Conservation (phyloP, 1,140 invertebrate species). For the Spodoptera frugiperda region DNA sequence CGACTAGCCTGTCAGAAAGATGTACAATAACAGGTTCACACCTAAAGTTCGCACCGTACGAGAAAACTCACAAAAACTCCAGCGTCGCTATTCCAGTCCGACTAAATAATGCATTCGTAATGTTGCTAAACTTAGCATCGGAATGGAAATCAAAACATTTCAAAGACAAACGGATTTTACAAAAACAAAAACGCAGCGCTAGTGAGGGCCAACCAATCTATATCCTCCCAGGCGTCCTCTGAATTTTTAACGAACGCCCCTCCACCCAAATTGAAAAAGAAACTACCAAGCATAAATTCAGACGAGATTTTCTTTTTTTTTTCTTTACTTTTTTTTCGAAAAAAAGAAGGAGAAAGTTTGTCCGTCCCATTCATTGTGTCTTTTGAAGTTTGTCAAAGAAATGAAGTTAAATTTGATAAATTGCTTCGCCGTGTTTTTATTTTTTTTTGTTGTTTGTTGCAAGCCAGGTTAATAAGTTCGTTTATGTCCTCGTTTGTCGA, state of each 20-base stretch:
- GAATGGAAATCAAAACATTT: slow-evolving; percentile 46
- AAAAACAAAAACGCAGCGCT: slow-evolving; percentile 13
- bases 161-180: slow-evolving; percentile 30
- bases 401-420: slow-evolving; percentile 47
- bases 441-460: slow-evolving; percentile 11
- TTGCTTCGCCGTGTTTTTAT: slow-evolving; percentile 18
- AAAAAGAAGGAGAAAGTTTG: slow-evolving; percentile 5
- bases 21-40: neutral
- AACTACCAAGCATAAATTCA: slow-evolving; percentile 60
- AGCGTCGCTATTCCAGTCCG: neutral
- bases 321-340: slow-evolving; percentile 7
- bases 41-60: too few relatives aligned
- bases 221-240: slow-evolving; percentile 42
- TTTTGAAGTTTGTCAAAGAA: slow-evolving; percentile 48
- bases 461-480: slow-evolving; percentile 38
- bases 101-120: slow-evolving; percentile 7
- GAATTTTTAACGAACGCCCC: slow-evolving; percentile 66
- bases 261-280: slow-evolving; percentile 61
- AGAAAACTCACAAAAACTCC: neutral
- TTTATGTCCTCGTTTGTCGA: slow-evolving; percentile 24
- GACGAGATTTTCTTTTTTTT: slow-evolving; percentile 55
- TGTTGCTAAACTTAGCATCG: slow-evolving; percentile 27
- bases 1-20: neutral
- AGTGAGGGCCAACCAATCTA: slow-evolving; percentile 41
- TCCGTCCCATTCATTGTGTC: slow-evolving; percentile 32